These are phyloP conservation scores for Abrostola triplasia DNA, from an alignment of 2,888 invertebrate species.

Conservation along the genomic window DNA sequence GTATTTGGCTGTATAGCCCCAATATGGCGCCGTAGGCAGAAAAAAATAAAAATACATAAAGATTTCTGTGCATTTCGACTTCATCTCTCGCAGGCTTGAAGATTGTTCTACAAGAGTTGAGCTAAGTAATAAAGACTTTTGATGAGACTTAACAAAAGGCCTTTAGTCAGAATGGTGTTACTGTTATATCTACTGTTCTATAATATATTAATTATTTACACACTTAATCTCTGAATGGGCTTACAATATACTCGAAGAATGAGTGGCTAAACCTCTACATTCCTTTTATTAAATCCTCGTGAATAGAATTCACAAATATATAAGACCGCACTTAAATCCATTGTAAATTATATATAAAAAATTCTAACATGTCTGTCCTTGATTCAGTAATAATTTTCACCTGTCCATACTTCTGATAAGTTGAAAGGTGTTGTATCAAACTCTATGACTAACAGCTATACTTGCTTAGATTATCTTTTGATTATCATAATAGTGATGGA, in stretches of 20 bases:
- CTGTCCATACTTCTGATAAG: neutral
- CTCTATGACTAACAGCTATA: neutral
- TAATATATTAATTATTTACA: too few relatives aligned
- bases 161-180: too few relatives aligned
- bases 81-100: neutral
- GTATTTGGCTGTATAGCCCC: neutral
- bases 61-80: neutral
- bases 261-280: too few relatives aligned
- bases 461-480: neutral
- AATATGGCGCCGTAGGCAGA: neutral
- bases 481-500: neutral
- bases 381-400: neutral
- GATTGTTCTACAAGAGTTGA: too few relatives aligned
- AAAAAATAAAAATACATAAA: neutral
- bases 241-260: too few relatives aligned
- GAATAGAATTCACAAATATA: too few relatives aligned
- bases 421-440: conserved; percentile 2
- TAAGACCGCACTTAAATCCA: neutral
- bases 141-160: too few relatives aligned
- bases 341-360: neutral
- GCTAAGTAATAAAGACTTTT: too few relatives aligned
- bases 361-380: neutral
- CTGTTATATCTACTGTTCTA: too few relatives aligned
- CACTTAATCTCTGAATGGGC: too few relatives aligned
- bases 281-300: too few relatives aligned